Conservation (phyloP, 2,888 invertebrate species). For the Choreutis nemorana region DNA sequence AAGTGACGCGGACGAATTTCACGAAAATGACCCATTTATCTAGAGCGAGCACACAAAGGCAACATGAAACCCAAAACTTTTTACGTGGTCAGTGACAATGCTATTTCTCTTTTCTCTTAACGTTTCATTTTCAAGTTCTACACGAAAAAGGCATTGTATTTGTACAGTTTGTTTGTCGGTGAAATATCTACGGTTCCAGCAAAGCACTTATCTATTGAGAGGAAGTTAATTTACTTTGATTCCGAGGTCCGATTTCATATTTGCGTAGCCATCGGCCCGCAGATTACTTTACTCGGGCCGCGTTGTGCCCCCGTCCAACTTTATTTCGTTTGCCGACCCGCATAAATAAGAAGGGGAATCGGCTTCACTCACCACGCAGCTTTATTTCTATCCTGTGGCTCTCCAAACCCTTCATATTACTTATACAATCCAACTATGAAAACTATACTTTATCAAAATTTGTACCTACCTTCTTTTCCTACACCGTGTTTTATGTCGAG, state of each 20-base stretch:
- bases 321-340: constrained; percentile 53
- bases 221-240: constrained; percentile 30
- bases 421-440: constrained; percentile 28
- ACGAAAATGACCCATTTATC: constrained; percentile 62
- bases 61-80: constrained; percentile 61
- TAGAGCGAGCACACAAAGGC: constrained; percentile 55
- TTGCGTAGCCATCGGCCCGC: constrained; percentile 45
- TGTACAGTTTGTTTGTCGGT: constrained; percentile 22
- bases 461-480: constrained; percentile 19
- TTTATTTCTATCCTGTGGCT: constrained; percentile 23
- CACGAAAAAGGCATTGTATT: constrained; percentile 30
- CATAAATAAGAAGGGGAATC: constrained; percentile 44
- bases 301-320: constrained; percentile 40
- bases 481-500: constrained; percentile 37
- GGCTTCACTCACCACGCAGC: constrained; percentile 27
- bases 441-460: constrained; percentile 28
- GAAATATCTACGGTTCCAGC: no score
- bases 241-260: constrained; percentile 37
- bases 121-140: constrained; percentile 47
- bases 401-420: constrained; percentile 19
- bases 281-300: constrained; percentile 41
- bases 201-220: constrained; percentile 19
- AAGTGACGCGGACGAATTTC: constrained; percentile 63
- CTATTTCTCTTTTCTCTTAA: constrained; percentile 55
- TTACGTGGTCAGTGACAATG: constrained; percentile 63